phyloP scores from a whole-genome alignment of 1,140 invertebrate genomes.

The Parapsyche elsis region DNA sequence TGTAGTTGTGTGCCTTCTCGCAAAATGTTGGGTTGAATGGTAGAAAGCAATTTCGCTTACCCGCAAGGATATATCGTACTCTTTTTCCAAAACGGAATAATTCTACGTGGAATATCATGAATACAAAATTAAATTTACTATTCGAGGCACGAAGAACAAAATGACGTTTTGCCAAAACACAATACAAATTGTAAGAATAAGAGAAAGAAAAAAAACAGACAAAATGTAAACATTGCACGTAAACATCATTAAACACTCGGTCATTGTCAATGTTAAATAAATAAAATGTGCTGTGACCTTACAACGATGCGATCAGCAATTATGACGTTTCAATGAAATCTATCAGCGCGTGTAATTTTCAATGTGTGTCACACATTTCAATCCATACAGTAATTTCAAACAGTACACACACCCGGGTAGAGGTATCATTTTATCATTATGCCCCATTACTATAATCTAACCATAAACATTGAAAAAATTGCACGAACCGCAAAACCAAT shows the following conservation, averaged over 20 bases:
- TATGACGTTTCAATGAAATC: no score
- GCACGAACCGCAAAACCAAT: background rate
- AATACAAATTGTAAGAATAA: background rate
- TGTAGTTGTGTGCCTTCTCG: no score
- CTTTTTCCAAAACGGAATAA: no score
- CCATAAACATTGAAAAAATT: background rate
- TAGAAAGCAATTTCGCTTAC: no score
- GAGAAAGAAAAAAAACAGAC: background rate
- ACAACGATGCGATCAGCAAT: no score
- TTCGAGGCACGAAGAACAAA: background rate
- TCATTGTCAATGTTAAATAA: slow-evolving; percentile 1
- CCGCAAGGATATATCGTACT: no score
- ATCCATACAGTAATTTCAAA: no score
- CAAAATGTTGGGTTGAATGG: no score
- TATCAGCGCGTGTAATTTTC: no score
- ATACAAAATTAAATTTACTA: background rate
- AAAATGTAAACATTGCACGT: background rate
- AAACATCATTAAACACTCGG: background rate
- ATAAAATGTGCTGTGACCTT: background rate
- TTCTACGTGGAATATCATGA: background rate
- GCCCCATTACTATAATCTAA: background rate
- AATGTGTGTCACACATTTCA: no score
- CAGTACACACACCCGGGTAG: background rate
- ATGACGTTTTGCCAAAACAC: background rate
- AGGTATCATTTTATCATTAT: slow-evolving; percentile 13